Base-by-base conservation (phyloP, 2,888 invertebrate species). In the Himalopsyche tibetana region DNA sequence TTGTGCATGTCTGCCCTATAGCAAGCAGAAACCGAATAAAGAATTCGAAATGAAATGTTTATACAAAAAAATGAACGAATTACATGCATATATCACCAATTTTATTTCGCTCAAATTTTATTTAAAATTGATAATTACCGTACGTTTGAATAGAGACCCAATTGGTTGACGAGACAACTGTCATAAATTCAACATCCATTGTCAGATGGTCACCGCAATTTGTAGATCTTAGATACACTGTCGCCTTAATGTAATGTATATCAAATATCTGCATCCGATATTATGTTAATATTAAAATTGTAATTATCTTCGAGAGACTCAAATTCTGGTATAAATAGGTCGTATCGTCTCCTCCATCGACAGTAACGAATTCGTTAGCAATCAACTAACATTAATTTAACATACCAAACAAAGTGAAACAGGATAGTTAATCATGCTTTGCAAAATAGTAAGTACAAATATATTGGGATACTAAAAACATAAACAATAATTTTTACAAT, bases 281-380 rank as follows among this genome's bases (percentile, higher is more conserved):
- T 63, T 63, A 63, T 63, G 63, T 63, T 63, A 63, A 63, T 63
- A 63, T 19, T 63, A 15, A 63, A 63, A 63, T 63, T 11, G 28
- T 19, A 63, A 63, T 63, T 63, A 63, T 63, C 63, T n/a, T 6
- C 0, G 63, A 63, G 63, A 63, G 63, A 63, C n/a, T 19, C 63
- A 63, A 63, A 63, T 11, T 63, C 63, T 63, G 63, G 63, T 63
- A 63, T 63, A 63, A 63, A 63, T 63, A 63, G 63, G 63, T 63
- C 63, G 19, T 9, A 8, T 19, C 63, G 63, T 2, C 28, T 28
- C 63, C 11, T 19, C 63, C 6, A 63, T 19, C 63, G 9, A 63
- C 63, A 63, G 63, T 63, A 63, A 63, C 63, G 63, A 63, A 19
- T 19, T 63, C 63, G 63, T 63, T 63, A 63, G 63, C 63, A 63